phyloP scores from a whole-genome alignment of 2,113 vertebrate genomes.

The Ardeotis arabs region DNA sequence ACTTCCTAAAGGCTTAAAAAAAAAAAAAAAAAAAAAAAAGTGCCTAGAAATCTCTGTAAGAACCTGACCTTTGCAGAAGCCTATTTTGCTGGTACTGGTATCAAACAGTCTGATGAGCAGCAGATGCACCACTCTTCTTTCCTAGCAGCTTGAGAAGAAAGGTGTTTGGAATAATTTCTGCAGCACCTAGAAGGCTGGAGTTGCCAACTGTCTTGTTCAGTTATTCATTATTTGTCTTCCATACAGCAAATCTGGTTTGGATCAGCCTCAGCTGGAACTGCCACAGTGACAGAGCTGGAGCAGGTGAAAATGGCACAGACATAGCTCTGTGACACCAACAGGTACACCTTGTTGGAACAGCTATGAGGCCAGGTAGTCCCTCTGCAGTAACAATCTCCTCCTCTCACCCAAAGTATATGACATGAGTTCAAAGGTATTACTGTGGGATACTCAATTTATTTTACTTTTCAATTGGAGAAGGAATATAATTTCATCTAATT shows the following conservation, averaged over 20 bases:
- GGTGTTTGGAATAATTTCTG: neutral
- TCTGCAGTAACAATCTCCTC: neutral
- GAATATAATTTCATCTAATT: constrained; percentile 6
- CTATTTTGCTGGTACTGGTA: neutral
- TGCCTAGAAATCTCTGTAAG: neutral
- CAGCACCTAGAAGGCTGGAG: neutral
- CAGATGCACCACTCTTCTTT: neutral
- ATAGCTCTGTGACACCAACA: neutral
- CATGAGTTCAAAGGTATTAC: neutral
- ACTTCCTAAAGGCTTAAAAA: neutral
- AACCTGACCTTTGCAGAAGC: neutral
- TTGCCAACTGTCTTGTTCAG: neutral
- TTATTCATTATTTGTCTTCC: neutral
- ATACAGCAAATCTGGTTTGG: neutral
- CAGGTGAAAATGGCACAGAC: neutral
- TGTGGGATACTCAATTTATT: neutral
- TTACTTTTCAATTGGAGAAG: neutral
- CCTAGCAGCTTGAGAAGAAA: neutral
- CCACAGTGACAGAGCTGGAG: neutral
- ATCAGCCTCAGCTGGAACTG: neutral
- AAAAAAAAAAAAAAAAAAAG: too few species aligned
- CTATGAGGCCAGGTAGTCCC: neutral
- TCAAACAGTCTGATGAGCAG: neutral
- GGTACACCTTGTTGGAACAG: neutral
- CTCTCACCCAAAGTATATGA: neutral